These are phyloP conservation scores for Noturus placidus DNA, from an alignment of 2,113 vertebrate genomes.

Conservation along the genomic window DNA sequence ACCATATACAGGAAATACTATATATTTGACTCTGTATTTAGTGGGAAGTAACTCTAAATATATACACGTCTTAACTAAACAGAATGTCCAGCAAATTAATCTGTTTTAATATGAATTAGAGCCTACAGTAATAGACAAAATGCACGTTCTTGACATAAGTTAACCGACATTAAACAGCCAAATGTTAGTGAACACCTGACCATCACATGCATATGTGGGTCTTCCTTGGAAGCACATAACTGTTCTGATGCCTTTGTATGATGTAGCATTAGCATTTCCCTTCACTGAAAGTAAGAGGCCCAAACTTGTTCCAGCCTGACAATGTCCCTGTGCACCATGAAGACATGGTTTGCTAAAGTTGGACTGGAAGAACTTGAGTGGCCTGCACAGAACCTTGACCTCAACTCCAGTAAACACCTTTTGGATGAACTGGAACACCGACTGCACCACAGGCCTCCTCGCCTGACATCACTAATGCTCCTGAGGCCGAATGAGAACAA, in stretches of 20 bases:
- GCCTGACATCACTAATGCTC: background rate
- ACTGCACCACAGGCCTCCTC: background rate
- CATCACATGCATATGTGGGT: background rate
- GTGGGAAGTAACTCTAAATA: background rate
- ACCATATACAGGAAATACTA: background rate
- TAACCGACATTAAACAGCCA: background rate
- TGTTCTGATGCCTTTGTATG: background rate
- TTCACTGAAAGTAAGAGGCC: background rate
- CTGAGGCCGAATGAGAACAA: background rate
- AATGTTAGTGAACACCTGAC: background rate
- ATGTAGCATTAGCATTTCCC: background rate
- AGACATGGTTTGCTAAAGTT: background rate
- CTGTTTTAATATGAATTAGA: background rate
- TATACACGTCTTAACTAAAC: background rate
- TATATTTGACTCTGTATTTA: background rate
- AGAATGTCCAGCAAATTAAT: background rate
- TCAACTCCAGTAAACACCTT: background rate
- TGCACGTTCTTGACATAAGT: background rate
- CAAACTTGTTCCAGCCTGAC: background rate
- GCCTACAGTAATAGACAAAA: background rate
- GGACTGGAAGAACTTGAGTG: background rate
- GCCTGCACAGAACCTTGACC: background rate
- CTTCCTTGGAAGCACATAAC: background rate
- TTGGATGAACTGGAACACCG: background rate
- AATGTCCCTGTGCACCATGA: background rate